Evolutionary conservation across 2,888 invertebrate genomes (phyloP), one percentile per base, ranked within the genome.

Genomic region (Ornithoptera priamus): DNA sequence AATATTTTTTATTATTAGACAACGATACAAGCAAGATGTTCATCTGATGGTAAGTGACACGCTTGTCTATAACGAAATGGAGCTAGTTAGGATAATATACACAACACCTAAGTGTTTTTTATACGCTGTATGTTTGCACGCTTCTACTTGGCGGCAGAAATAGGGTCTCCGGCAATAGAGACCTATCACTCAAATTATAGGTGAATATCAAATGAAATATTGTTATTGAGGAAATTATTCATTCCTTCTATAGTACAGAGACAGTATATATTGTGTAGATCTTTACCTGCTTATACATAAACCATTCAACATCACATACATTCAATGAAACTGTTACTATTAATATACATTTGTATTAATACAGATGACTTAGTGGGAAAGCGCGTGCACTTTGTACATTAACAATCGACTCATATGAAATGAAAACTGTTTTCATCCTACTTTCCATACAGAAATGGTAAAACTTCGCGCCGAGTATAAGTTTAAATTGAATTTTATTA

Each of bases 401-500:
- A 60, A 66, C 66, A 62, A 46, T 62, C 62, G 20, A n/a, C 62
- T 30, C n/a, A 36, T 62, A 53, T 57, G 61, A 67, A 67, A 56
- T 61, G n/a, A 39, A 67, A 62, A 61, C 56, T 62, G 56, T 39
- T 56, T 62, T 67, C 57, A 17, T 30, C 57, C 67, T 56, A 62
- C 62, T 57, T 67, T 67, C 62, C 22, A 57, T 57, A 62, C 42
- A 42, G 56, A 62, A 62, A 53, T 62, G 57, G 67, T 22, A 46
- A 57, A 67, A 67, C 67, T 67, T 57, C 57, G 46, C 67, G 56
- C 39, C 18, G 39, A 62, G 62, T 67, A 8, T 56, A 62, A 67
- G 57, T 67, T 67, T 24, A 62, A 62, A 67, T 67, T 62, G 62
- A 63, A 63, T 68, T 36, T 68, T 68, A 68, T 68, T 68, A 59